Percentiles rank a stretch among this genome's conserved stretches.
phyloP scores from a whole-genome alignment of 2,888 invertebrate species.

The Synanthedon formicaeformis region DNA sequence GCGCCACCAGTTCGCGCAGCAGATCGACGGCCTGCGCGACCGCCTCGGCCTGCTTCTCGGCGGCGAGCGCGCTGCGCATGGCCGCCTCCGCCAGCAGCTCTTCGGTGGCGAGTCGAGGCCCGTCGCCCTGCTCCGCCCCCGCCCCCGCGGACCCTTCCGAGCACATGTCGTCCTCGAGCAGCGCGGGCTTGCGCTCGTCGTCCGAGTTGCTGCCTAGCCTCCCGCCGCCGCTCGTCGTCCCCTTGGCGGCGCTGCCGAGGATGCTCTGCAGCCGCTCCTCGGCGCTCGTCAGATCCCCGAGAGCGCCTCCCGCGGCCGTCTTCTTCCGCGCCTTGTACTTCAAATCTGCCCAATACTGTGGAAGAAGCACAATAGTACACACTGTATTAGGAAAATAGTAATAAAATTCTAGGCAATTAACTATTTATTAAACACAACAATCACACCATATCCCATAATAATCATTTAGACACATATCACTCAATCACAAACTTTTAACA shows the following conservation, averaged over 20 bases:
- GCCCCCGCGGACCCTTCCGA: conserved; percentile 31
- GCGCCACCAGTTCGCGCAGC: conserved; percentile 18
- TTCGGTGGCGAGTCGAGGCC: conserved; percentile 74
- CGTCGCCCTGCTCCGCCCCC: conserved; percentile 82
- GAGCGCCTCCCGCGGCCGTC: conserved; percentile 46
- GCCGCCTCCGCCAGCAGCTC: conserved; percentile 76
- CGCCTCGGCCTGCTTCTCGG: conserved; percentile 38
- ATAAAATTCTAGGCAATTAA: neutral
- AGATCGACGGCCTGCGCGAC: neutral
- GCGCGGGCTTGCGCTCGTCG: conserved; percentile 45
- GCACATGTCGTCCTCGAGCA: conserved; percentile 47
- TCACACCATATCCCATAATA: neutral
- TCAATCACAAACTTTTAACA: too few relatives aligned
- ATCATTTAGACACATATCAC: neutral
- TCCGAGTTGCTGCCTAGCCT: conserved; percentile 26
- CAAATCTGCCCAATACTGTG: conserved; percentile 59
- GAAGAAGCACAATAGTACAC: neutral
- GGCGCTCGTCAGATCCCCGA: conserved; percentile 46
- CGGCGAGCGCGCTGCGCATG: conserved; percentile 80
- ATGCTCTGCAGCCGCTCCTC: conserved; percentile 53
- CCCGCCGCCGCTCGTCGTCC: conserved; percentile 6
- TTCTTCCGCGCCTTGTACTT: conserved; percentile 60
- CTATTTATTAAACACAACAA: neutral
- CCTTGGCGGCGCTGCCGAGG: conserved; percentile 19
- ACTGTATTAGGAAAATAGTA: neutral